phyloP scores from a whole-genome alignment of 2,888 invertebrate species.

The Sinelater perroti region DNA sequence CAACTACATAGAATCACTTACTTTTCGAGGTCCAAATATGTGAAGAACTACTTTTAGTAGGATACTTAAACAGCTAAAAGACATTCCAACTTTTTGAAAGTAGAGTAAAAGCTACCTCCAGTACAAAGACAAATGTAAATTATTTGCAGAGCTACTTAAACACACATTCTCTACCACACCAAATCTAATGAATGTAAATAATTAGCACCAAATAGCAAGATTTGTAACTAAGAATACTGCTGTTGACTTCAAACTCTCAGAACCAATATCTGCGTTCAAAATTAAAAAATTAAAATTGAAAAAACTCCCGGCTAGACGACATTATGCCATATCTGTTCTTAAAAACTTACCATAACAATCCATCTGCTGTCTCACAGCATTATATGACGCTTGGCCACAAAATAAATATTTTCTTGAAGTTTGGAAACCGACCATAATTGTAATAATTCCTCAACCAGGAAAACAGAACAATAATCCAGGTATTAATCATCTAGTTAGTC shows the following conservation, averaged over 20 bases:
- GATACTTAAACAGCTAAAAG: too few species aligned
- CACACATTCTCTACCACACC: background rate
- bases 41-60: background rate
- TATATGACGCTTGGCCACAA: background rate
- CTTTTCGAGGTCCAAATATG: background rate
- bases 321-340: background rate
- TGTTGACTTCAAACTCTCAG: background rate
- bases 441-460: background rate
- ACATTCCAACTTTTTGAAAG: too few species aligned
- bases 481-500: too few species aligned
- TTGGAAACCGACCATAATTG: background rate
- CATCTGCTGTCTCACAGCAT: too few species aligned
- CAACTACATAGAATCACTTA: conserved; percentile 2
- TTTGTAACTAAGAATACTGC: too few species aligned
- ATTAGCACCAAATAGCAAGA: too few species aligned
- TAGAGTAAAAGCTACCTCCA: background rate
- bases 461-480: background rate
- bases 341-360: background rate
- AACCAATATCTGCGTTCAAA: background rate
- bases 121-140: background rate
- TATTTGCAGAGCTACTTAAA: background rate
- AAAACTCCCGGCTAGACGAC: background rate
- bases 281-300: background rate
- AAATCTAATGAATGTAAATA: background rate
- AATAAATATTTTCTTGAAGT: background rate